These are phyloP conservation scores for Sminthurides aquaticus DNA, from an alignment of 2,888 invertebrate species.

Conservation along the genomic window DNA sequence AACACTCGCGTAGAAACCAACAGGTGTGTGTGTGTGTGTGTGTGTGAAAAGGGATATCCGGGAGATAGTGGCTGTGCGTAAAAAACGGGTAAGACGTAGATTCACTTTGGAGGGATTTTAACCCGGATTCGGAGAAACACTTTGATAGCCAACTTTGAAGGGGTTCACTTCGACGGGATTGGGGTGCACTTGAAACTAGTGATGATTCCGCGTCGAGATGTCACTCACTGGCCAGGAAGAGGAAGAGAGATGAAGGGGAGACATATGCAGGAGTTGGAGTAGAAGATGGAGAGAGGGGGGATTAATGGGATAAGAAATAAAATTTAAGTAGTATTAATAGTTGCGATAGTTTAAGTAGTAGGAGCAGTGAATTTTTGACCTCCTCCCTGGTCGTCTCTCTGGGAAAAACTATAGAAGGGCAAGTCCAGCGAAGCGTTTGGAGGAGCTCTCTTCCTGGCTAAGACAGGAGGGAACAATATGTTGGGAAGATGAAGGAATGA, in stretches of 20 bases:
- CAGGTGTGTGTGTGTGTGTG: too few relatives aligned
- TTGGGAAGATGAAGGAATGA: constrained; percentile 11
- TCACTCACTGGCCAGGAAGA: not conserved
- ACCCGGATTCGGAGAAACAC: too few relatives aligned
- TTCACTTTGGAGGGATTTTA: not conserved
- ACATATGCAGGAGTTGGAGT: not conserved
- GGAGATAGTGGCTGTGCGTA: too few relatives aligned
- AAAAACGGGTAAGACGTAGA: not conserved
- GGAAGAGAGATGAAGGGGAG: not conserved
- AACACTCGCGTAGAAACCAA: too few relatives aligned
- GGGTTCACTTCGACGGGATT: too few relatives aligned
- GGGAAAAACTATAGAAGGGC: not conserved
- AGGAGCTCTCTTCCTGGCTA: constrained; percentile 6
- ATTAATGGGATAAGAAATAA: not conserved
- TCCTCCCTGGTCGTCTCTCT: constrained; percentile 16
- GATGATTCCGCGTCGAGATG: too few relatives aligned
- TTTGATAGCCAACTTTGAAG: too few relatives aligned
- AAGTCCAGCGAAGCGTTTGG: constrained; percentile 3
- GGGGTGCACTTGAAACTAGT: too few relatives aligned
- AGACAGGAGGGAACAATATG: constrained; percentile 4
- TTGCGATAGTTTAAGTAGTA: too few relatives aligned
- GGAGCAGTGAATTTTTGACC: constrained; percentile 13
- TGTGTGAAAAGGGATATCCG: too few relatives aligned
- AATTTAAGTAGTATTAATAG: too few relatives aligned
- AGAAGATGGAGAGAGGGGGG: not conserved